phyloP scores from a whole-genome alignment of 2,113 vertebrate species.

The Oreocharis arfaki region DNA sequence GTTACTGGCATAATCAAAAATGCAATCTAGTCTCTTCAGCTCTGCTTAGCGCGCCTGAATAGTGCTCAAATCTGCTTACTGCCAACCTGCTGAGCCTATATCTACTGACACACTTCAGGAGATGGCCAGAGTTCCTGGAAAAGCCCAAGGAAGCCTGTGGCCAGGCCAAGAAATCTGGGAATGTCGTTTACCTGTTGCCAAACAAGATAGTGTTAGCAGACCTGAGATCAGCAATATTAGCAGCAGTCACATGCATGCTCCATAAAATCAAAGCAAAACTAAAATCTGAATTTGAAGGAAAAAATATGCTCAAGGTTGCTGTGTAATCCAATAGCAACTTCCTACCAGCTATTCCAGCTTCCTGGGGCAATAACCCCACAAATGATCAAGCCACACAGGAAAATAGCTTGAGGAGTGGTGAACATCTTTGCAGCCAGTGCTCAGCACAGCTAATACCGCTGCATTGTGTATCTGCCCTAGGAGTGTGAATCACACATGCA shows the following conservation, averaged over 20 bases:
- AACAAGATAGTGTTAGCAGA: neutral
- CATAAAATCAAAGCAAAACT: conserved; percentile 13
- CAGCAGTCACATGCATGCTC: neutral
- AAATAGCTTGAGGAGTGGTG: neutral
- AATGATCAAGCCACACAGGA: neutral
- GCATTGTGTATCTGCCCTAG: neutral
- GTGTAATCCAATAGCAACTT: neutral
- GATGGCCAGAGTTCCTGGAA: neutral
- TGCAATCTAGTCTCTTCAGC: neutral
- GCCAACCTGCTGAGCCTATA: neutral
- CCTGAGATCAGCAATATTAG: neutral
- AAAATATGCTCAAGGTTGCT: neutral
- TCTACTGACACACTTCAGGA: neutral
- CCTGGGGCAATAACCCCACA: neutral
- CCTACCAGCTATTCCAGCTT: neutral
- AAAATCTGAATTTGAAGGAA: neutral
- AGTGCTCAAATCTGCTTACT: neutral
- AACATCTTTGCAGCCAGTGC: neutral
- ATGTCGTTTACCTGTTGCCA: conserved; percentile 1
- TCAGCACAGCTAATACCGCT: neutral
- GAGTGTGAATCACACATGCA: neutral
- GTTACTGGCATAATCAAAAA: neutral
- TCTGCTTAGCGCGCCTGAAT: neutral
- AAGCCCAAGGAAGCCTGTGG: neutral
- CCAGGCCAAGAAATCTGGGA: conserved; percentile 26